These are phyloP conservation scores for Salticus scenicus DNA, from an alignment of 2,888 invertebrate genomes.

Conservation along the genomic window DNA sequence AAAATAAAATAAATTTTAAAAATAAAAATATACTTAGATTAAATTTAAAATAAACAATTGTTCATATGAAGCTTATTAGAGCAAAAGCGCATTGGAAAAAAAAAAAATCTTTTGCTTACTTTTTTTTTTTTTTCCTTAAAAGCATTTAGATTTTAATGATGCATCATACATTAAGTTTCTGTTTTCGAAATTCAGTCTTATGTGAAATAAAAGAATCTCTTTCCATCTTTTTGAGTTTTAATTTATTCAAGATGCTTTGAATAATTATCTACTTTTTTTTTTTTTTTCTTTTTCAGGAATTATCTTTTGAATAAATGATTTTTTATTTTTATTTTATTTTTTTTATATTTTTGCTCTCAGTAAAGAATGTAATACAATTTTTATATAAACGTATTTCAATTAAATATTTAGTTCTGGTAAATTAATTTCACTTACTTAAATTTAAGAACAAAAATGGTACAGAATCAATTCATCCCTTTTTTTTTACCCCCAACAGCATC, in stretches of 20 bases:
- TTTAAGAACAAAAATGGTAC: background rate
- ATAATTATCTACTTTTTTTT: background rate
- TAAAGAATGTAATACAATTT: too few relatives aligned
- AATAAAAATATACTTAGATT: too few relatives aligned
- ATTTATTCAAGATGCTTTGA: conserved; percentile 16
- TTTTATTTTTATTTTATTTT: too few relatives aligned
- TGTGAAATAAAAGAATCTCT: background rate
- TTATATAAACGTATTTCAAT: too few relatives aligned
- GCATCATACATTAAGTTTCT: background rate
- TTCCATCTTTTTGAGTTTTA: conserved; percentile 11
- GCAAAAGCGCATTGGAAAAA: too few relatives aligned
- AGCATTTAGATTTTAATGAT: background rate
- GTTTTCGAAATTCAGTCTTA: background rate
- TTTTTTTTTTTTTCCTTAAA: background rate
- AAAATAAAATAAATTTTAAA: too few relatives aligned
- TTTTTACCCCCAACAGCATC: background rate
- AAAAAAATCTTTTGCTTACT: too few relatives aligned
- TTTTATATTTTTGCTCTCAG: too few relatives aligned
- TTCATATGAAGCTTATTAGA: too few relatives aligned
- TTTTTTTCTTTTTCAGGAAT: background rate
- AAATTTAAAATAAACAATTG: too few relatives aligned
- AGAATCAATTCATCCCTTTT: background rate
- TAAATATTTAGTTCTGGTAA: conserved; percentile 1
- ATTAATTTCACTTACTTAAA: background rate
- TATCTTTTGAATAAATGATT: too few relatives aligned